Conservation (phyloP, 2,888 invertebrate species). For the Tridacna crocea region DNA sequence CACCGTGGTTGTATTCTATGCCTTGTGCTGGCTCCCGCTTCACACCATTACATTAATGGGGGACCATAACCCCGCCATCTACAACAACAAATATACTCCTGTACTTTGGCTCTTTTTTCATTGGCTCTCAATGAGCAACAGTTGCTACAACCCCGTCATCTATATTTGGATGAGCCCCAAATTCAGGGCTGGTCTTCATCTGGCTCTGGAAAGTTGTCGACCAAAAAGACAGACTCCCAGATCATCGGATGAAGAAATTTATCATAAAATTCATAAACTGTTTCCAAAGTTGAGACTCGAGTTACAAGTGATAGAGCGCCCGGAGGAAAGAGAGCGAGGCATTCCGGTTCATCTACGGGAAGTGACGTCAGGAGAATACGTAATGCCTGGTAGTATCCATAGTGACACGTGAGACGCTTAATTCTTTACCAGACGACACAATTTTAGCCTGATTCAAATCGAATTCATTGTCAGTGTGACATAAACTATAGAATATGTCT, state of each 20-base stretch:
- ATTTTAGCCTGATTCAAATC: too few relatives aligned
- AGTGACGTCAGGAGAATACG: slow-evolving; percentile 48
- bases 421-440: too few relatives aligned
- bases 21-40: slow-evolving; percentile 72
- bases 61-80: slow-evolving; percentile 66
- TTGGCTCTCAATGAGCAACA: slow-evolving; percentile 74
- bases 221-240: slow-evolving; percentile 47
- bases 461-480: too few relatives aligned
- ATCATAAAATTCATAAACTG: slow-evolving; percentile 47
- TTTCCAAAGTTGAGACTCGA: slow-evolving; percentile 45
- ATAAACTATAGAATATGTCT: too few relatives aligned
- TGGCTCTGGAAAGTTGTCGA: slow-evolving; percentile 62
- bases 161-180: slow-evolving; percentile 74
- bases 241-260: slow-evolving; percentile 63
- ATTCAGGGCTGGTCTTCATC: slow-evolving; percentile 66
- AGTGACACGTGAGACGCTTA: slow-evolving; percentile 56
- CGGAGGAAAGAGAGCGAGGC: neutral
- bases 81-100: slow-evolving; percentile 65
- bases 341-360: slow-evolving; percentile 30
- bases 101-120: slow-evolving; percentile 70
- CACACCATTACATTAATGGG: slow-evolving; percentile 68
- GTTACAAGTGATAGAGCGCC: slow-evolving; percentile 21
- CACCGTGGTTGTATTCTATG: slow-evolving; percentile 72
- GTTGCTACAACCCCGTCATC: slow-evolving; percentile 71
- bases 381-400: slow-evolving; percentile 57